phyloP scores from a whole-genome alignment of 2,113 vertebrate genomes.

The Illadopsis cleaveri region DNA sequence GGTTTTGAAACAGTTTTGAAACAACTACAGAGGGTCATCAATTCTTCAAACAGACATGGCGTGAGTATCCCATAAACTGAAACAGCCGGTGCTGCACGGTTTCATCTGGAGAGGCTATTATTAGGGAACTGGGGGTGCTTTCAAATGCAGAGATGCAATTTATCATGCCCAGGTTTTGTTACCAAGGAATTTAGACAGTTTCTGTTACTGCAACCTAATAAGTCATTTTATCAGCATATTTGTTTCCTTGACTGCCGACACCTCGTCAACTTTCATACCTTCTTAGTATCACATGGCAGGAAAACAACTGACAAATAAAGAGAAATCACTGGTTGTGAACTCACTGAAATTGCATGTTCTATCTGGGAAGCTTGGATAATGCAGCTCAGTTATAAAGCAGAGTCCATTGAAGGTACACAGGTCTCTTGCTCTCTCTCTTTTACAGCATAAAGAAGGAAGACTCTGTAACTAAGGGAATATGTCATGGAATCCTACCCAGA shows the following conservation, averaged over 20 bases:
- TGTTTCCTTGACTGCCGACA: neutral
- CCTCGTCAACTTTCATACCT: neutral
- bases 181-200: constrained; percentile 13
- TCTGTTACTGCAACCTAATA: neutral
- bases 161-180: constrained; percentile 42
- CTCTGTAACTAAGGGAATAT: neutral
- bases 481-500: neutral
- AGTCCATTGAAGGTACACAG: neutral
- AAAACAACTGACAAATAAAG: constrained; percentile 55
- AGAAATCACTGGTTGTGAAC: constrained; percentile 37
- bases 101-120: constrained; percentile 34
- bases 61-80: neutral
- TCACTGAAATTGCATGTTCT: constrained; percentile 40
- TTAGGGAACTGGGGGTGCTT: constrained; percentile 20
- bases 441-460: neutral
- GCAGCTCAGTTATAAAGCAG: neutral
- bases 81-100: neutral
- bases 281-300: neutral
- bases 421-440: neutral
- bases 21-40: neutral
- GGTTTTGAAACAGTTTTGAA: constrained; percentile 55
- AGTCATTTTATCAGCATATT: constrained; percentile 43
- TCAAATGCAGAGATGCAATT: constrained; percentile 22
- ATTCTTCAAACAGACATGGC: constrained; percentile 40
- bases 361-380: constrained; percentile 37